Evolutionary conservation across 2,113 vertebrate genomes (phyloP).

Genomic region (Halcyon malimbica): DNA sequence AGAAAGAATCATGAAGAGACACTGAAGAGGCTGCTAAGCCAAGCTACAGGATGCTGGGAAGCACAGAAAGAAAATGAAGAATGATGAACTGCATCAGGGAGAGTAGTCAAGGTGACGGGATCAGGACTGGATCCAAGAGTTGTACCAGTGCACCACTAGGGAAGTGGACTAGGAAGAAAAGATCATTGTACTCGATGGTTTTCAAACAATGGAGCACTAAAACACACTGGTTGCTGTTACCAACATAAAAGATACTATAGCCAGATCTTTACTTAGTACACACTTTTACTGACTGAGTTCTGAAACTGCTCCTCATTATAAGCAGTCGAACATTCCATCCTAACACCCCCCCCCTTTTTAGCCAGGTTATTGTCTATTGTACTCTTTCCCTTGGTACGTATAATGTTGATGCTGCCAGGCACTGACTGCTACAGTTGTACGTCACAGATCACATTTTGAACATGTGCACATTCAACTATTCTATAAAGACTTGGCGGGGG

Average conservation of each 20-base stretch:
- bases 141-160: conserved; percentile 9
- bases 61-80: conserved; percentile 47
- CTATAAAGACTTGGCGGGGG: background rate
- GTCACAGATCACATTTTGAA: conserved; percentile 18
- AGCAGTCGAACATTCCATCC: background rate
- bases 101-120: background rate
- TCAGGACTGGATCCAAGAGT: conserved; percentile 41
- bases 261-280: background rate
- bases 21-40: conserved; percentile 3
- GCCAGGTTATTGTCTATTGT: background rate
- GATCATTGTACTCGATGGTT: background rate
- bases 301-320: background rate
- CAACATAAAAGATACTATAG: background rate
- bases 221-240: background rate
- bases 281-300: background rate
- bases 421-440: conserved; percentile 10
- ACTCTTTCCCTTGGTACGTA: background rate
- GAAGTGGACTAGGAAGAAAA: background rate
- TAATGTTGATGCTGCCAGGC: background rate
- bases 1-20: conserved; percentile 44
- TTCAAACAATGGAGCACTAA: background rate
- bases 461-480: background rate
- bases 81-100: background rate
- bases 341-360: background rate
- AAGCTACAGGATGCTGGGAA: conserved; percentile 19